Base-by-base conservation (phyloP, 2,113 vertebrate species). In the Sula dactylatra region DNA sequence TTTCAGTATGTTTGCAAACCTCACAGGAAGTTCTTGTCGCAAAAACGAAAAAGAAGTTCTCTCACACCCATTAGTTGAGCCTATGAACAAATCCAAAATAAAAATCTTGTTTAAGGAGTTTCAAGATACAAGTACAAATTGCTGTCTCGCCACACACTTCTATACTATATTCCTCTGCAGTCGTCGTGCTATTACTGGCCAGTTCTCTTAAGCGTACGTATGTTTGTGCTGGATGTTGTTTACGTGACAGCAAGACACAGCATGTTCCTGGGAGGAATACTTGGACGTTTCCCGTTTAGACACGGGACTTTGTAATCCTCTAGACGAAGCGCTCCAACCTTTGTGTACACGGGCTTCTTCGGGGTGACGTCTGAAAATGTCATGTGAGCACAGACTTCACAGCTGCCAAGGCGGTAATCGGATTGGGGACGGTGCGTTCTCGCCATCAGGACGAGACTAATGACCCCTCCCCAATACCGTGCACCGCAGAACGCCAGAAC, bases 1-100 rank as follows among this genome's bases (percentile, higher is more conserved):
- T 86, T 98, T 99, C 98, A 99, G 98, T 94, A 99, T 99, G 96
- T 99, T 99, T 83, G 99, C 99, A 90, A 99, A 97, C 91, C 99
- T 98, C 86, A 99, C 99, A 17, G 99, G 99, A 96, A 99, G 98
- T 89, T 99, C 99, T 97, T 99, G 99, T 16, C 99, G 97, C 92
- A 99, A 97, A 98, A 99, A 99, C 3, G 98, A 97, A 74, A 99
- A 99, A 16, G 99, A 99, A 16, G 99, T 99, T 98, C 99, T 99
- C 98, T 99, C 99, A 92, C 99, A 99, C 26, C 99, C 99, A 92
- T 99, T 99, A 64, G 98, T 98, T 2, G 99, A 99, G 85, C 99
- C 99, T 99, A 67, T 19, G 94, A 93, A 97, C 88, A 97, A 81
- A 78, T 78, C 8, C 36, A 66, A 62, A 71, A n/a, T 1, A 40